Evolutionary conservation across 2,888 invertebrate species (phyloP), one percentile per base, ranked within the genome.

Genomic region (Drosophila macrospina): DNA sequence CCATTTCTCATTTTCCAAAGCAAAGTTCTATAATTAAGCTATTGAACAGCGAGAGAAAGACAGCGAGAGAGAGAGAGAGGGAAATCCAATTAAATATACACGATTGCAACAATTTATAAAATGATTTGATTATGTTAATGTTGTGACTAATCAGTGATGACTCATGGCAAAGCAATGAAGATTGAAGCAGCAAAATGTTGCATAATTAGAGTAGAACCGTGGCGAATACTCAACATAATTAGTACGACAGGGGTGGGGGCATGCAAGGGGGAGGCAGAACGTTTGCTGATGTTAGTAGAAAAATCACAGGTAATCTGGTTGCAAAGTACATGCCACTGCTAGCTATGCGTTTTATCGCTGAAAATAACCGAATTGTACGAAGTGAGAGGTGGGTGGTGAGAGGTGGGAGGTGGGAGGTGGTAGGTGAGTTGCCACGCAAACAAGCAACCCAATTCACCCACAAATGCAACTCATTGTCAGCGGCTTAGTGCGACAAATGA

Each of bases 401-500:
- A n/a, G n/a, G n/a, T n/a, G n/a, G n/a, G n/a, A n/a, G n/a, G n/a
- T n/a, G n/a, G n/a, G n/a, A n/a, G n/a, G n/a, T n/a, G n/a, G n/a
- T n/a, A n/a, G n/a, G n/a, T n/a, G n/a, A n/a, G n/a, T n/a, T n/a
- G n/a, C n/a, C 34, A 15, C 24, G 7, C 16, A 45, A 11, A 26
- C 10, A 16, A 13, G 16, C 36, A 11, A 20, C 20, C 1, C 20
- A 20, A 20, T 36, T 8, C n/a, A 47, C 15, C 15, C 36, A 37
- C 37, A 63, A 78, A 63, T 60, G 36, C 36, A 56, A 68, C 62
- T 74, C 78, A 69, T 74, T 78, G 74, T 73, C 68, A 63, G 74
- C 54, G 55, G 74, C 74, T 74, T 74, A 78, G 78, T 60, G 74
- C 52, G 73, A 55, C 74, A 56, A 69, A 73, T 61, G 51, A 67